Conservation (phyloP, 2,888 invertebrate genomes). For the Bibio marci region DNA sequence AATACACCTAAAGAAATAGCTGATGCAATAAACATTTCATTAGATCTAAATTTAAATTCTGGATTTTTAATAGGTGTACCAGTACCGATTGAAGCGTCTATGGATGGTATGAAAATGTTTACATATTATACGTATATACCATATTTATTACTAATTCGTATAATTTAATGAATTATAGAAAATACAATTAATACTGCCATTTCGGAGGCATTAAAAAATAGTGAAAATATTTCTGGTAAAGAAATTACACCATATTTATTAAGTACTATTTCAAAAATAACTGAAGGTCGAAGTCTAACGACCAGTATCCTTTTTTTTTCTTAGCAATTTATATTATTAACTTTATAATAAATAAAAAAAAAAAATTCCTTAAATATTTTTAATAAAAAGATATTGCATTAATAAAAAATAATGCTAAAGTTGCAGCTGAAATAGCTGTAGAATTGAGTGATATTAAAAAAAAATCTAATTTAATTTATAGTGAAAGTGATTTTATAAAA, state of each 20-base stretch:
- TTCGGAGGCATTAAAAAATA: constrained; percentile 44
- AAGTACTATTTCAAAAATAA: constrained; percentile 56
- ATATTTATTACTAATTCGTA: too few species aligned
- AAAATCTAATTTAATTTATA: too few species aligned
- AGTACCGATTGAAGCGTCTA: constrained; percentile 54
- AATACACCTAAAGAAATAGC: constrained; percentile 50
- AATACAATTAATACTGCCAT: constrained; percentile 51
- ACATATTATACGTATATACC: too few species aligned
- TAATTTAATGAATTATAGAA: constrained; percentile 17
- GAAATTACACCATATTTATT: constrained; percentile 87
- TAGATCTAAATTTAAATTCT: constrained; percentile 38
- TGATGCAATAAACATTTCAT: constrained; percentile 39
- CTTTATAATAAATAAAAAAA: background rate
- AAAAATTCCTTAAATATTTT: background rate
- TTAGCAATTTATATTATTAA: background rate
- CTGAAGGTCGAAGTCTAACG: constrained; percentile 61
- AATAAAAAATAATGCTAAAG: constrained; percentile 80
- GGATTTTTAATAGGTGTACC: constrained; percentile 84
- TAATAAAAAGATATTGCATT: constrained; percentile 58
- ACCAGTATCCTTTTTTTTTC: constrained; percentile 58
- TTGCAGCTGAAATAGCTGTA: constrained; percentile 65
- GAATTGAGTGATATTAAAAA: constrained; percentile 34
- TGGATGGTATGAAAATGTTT: constrained; percentile 31
- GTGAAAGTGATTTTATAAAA: too few species aligned
- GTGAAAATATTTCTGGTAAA: constrained; percentile 58